Conservation (phyloP, 2,797 vertebrate species). For the Rhincodon typus region DNA sequence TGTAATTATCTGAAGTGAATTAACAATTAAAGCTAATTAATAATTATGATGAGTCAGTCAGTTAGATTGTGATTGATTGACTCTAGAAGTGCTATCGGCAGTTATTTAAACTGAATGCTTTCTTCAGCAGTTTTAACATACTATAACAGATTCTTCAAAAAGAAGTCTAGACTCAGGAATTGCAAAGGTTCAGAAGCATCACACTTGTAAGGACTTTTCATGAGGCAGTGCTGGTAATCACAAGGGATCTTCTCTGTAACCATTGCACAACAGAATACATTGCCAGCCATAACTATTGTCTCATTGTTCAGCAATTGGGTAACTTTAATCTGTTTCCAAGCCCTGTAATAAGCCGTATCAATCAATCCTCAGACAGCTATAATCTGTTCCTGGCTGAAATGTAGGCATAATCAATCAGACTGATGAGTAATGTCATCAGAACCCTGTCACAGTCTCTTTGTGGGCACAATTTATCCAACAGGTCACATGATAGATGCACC, state of each 20-base stretch:
- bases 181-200: not conserved
- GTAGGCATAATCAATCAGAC: conserved; percentile 19
- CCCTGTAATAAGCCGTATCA: conserved; percentile 20
- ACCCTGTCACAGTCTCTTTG: not conserved
- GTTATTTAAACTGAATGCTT: not conserved
- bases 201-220: not conserved
- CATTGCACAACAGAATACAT: not conserved
- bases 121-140: not conserved
- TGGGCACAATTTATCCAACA: not conserved
- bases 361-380: conserved; percentile 1
- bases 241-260: not conserved
- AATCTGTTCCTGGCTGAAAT: conserved; percentile 1
- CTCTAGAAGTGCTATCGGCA: too few species aligned
- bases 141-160: not conserved
- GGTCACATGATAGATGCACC: not conserved
- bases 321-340: conserved; percentile 19
- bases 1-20: conserved; percentile 17
- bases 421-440: not conserved
- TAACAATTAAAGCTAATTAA: not conserved
- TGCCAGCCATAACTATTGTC: not conserved
- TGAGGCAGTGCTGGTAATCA: not conserved
- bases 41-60: not conserved
- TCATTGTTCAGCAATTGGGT: not conserved
- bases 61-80: not conserved
- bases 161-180: not conserved